phyloP scores from a whole-genome alignment of 2,888 invertebrate genomes.

The Vesta saturnalis region DNA sequence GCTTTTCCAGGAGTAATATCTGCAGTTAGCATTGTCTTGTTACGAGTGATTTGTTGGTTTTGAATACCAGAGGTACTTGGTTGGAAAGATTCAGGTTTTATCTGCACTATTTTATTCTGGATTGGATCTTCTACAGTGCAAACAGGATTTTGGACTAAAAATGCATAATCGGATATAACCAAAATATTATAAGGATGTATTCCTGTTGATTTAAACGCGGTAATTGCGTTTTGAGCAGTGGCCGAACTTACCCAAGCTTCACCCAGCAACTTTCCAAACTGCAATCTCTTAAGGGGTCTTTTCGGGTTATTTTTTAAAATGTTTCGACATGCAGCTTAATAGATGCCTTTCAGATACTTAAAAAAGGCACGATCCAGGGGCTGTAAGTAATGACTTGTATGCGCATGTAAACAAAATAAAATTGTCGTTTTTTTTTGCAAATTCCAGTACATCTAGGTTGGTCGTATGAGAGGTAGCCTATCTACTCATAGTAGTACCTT shows the following conservation, averaged over 20 bases:
- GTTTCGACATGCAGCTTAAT: neutral
- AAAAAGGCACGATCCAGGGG: constrained; percentile 7
- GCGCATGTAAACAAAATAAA: neutral
- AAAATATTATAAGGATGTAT: neutral
- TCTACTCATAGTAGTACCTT: neutral
- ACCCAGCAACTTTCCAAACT: neutral
- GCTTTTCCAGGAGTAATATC: neutral
- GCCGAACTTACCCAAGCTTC: constrained; percentile 7
- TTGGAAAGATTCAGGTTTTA: neutral
- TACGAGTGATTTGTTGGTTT: neutral
- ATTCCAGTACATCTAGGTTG: neutral
- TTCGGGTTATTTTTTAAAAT: neutral
- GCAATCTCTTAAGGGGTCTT: neutral
- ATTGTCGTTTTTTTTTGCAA: constrained; percentile 3
- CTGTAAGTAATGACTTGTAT: neutral
- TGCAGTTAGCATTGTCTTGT: neutral
- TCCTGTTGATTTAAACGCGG: neutral
- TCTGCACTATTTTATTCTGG: neutral
- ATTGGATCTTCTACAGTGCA: too few relatives aligned
- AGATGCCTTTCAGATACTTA: neutral
- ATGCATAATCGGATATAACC: constrained; percentile 7
- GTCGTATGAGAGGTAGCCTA: neutral
- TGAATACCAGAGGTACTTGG: neutral
- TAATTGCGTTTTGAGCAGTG: neutral
- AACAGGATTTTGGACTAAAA: neutral